phyloP scores from a whole-genome alignment of 2,797 vertebrate genomes.

The Sarcophilus harrisii region DNA sequence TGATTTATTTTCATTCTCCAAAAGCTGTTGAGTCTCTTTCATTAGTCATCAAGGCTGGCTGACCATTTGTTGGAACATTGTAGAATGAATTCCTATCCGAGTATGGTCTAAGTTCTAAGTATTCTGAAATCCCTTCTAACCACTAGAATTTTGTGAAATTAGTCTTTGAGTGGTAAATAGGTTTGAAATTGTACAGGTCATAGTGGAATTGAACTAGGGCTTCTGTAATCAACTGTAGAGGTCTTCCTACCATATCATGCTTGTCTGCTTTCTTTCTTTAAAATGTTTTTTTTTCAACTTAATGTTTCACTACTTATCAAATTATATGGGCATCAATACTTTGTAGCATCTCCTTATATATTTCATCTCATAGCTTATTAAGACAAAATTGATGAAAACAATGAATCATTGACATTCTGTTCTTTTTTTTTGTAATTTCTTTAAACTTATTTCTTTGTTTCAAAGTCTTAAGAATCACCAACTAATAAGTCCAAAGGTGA shows the following conservation, averaged over 20 bases:
- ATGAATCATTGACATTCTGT: neutral
- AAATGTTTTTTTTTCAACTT: neutral
- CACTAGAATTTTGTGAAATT: neutral
- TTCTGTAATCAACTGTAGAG: neutral
- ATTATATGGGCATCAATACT: too few species aligned
- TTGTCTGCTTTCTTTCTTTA: neutral
- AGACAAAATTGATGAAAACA: neutral
- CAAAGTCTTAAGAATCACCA: neutral
- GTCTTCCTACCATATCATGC: neutral
- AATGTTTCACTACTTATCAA: neutral
- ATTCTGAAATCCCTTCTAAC: neutral
- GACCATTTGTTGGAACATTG: neutral
- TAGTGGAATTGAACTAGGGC: neutral
- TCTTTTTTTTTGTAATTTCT: neutral
- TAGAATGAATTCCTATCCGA: neutral
- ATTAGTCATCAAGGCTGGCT: neutral
- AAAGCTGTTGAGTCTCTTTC: neutral
- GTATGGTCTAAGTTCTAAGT: neutral
- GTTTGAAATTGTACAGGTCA: neutral
- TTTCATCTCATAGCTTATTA: neutral
- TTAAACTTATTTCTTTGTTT: neutral
- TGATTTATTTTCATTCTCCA: neutral
- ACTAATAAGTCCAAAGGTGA: neutral
- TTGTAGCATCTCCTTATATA: neutral
- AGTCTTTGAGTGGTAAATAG: neutral